Base-by-base conservation (phyloP, 2,888 invertebrate species). In the Bombyx huttoni region DNA sequence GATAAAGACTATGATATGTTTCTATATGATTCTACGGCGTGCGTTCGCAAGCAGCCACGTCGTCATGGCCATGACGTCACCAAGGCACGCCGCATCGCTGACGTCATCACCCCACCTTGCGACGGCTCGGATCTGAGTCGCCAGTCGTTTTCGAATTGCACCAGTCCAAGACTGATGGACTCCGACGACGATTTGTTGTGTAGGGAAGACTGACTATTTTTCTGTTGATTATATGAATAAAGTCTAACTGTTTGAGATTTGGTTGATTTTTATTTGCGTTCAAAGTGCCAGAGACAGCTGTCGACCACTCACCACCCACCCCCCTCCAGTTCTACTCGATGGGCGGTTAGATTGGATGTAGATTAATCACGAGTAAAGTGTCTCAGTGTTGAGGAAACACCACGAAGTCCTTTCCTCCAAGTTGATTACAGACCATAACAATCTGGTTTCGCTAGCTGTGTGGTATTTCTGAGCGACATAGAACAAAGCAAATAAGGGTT, bases 31-130 rank as follows among this genome's bases (percentile, higher is more conserved):
- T 59, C 68, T 24, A 59, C 68, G 49, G 63, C 70, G 53, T 73
- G 78, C 62, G 70, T 72, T 50, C 68, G 73, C 47, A 64, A 62
- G 47, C 78, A 73, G 61, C 75, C 70, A 52, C 67, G 73, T 0
- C 64, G 69, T 47, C 58, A 56, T 53, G 60, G 60, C 10, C 56
- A 59, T 52, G 58, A 40, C 33, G 8, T 24, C 49, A 10, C 56
- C 62, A 13, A 57, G 56, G 33, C 60, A 57, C 34, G 55, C 56
- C 51, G 52, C 14, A 46, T 33, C 56, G 55, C 52, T 35, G 63
- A 50, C 58, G 51, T 49, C 51, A 50, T 50, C 13, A 59, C 61
- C 34, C 63, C 60, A 46, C 67, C 24, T 52, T 54, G 60, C 8
- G 68, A 53, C 61, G 67, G 45, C 50, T 53, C 48, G 53, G 54